These are phyloP conservation scores for Parascotia fuliginaria DNA, from an alignment of 2,888 invertebrate species.

Conservation along the genomic window DNA sequence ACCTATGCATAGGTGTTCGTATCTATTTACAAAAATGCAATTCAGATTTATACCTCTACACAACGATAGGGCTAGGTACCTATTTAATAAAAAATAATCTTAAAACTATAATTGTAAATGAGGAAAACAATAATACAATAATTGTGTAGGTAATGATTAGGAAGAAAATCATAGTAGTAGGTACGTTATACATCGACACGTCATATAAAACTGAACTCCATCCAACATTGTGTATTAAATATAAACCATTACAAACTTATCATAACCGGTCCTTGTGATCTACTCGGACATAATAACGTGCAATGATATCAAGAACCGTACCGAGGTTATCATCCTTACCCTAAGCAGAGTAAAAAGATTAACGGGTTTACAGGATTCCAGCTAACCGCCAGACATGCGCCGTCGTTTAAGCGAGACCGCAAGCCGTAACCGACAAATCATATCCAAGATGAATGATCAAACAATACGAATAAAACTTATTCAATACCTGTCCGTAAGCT, in stretches of 20 bases:
- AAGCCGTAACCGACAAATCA: conserved; percentile 19
- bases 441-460: conserved; percentile 23
- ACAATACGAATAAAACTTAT: conserved; percentile 26
- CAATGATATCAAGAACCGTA: conserved; percentile 56
- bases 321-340: conserved; percentile 67
- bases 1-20: no score
- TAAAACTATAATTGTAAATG: no score
- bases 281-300: conserved; percentile 43
- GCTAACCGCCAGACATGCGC: conserved; percentile 25
- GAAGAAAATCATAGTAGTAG: conserved; percentile 16
- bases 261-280: conserved; percentile 52
- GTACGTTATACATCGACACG: no score
- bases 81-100: no score
- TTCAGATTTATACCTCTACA: no score
- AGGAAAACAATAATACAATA: neutral
- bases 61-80: no score
- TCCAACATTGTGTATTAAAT: conserved; percentile 18
- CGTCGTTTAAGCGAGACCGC: conserved; percentile 15
- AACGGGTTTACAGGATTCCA: conserved; percentile 74
- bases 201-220: conserved; percentile 27
- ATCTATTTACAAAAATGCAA: no score
- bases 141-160: conserved; percentile 8
- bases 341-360: conserved; percentile 70
- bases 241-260: conserved; percentile 29
- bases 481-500: conserved; percentile 71